A percentile compares a stretch with the other conserved stretches of the same genome.
Evolutionary conservation across 1,140 invertebrate genomes (phyloP).

Genomic region (Drosophila sproati): DNA sequence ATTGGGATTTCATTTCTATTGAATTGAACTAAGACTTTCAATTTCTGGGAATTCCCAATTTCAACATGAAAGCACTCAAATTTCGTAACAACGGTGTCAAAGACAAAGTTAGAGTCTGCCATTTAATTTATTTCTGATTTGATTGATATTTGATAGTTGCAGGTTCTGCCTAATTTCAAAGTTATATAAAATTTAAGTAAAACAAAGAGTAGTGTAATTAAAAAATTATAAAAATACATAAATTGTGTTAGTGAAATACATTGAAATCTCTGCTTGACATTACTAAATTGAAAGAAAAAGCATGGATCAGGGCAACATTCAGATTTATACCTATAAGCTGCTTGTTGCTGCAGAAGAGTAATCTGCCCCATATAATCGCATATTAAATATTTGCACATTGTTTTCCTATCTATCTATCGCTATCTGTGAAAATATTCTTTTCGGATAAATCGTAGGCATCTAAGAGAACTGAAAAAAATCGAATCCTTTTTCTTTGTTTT

Average conservation of each 20-base stretch:
- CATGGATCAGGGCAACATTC: background rate
- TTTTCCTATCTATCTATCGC: no score
- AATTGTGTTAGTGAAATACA: conserved; percentile 7
- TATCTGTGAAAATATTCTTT: no score
- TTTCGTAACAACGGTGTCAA: conserved; percentile 46
- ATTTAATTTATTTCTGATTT: background rate
- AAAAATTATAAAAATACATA: conserved; percentile 11
- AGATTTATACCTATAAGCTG: no score
- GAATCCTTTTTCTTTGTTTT: no score
- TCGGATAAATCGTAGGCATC: no score
- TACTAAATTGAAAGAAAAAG: background rate
- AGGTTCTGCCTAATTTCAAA: background rate
- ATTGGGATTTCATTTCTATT: conserved; percentile 14
- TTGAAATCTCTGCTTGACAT: background rate
- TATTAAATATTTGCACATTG: no score
- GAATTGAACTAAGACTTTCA: conserved; percentile 30
- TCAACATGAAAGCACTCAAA: background rate
- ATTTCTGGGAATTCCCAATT: conserved; percentile 2
- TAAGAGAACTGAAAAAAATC: no score
- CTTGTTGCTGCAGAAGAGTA: no score
- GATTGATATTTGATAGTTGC: background rate
- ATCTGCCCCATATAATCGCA: no score
- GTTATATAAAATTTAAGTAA: conserved; percentile 1
- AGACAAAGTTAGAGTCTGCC: conserved; percentile 27
- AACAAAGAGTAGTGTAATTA: conserved; percentile 12